These are phyloP conservation scores for Eidolon dupreanum DNA, from an alignment of 2,797 vertebrate species.

Conservation along the genomic window DNA sequence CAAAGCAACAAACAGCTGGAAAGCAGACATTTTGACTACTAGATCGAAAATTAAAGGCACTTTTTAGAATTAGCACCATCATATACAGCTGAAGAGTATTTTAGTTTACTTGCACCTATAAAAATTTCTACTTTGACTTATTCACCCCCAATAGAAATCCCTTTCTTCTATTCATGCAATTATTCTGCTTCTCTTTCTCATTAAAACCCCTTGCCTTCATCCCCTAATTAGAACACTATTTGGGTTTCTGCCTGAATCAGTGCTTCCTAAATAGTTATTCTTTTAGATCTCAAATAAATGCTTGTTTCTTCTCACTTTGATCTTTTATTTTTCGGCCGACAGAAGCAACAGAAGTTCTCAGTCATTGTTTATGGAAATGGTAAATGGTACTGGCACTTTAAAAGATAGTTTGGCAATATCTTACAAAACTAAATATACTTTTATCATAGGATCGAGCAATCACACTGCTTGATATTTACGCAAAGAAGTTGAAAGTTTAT, in stretches of 20 bases:
- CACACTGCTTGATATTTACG: no score
- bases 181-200: neutral
- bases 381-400: neutral
- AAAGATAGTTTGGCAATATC: neutral
- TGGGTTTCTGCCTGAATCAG: neutral
- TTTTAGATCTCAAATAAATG: no score
- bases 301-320: neutral
- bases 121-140: neutral
- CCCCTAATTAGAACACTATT: neutral
- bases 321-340: neutral
- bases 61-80: no score
- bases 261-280: neutral
- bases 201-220: neutral
- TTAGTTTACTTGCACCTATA: no score
- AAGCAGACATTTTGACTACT: no score
- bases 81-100: no score
- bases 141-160: neutral
- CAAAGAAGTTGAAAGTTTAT: no score
- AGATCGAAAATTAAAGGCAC: no score
- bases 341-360: no score
- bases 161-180: neutral
- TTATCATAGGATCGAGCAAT: no score
- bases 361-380: neutral
- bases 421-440: neutral
- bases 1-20: no score